Evolutionary conservation across 2,888 invertebrate species (phyloP).

Genomic region (Exocentrus adspersus): DNA sequence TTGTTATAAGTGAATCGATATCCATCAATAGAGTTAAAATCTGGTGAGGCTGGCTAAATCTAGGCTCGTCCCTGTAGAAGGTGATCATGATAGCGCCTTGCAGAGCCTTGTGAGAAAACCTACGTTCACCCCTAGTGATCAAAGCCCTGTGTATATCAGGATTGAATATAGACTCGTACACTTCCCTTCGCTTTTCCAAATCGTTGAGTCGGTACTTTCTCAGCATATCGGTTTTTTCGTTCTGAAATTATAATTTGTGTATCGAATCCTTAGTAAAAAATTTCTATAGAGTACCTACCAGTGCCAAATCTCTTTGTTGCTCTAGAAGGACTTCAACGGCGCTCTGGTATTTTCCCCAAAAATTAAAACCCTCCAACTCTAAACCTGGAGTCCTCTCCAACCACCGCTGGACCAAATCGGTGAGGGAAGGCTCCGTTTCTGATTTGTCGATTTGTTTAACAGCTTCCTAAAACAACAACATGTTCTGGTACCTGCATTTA

Average conservation of each 20-base stretch:
- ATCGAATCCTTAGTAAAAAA: no score
- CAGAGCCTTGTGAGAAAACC: constrained; percentile 89
- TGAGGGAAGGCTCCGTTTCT: constrained; percentile 85
- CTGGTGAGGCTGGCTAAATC: constrained; percentile 98
- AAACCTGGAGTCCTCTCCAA: constrained; percentile 94
- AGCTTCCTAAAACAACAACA: no score
- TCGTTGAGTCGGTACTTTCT: constrained; percentile 76
- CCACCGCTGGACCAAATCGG: constrained; percentile 91
- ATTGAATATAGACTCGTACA: constrained; percentile 92
- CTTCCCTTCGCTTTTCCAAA: constrained; percentile 81
- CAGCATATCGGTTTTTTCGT: constrained; percentile 49
- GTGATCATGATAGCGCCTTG: constrained; percentile 98
- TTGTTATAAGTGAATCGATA: constrained; percentile 96
- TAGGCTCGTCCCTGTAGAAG: constrained; percentile 95
- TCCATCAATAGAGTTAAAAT: constrained; percentile 95
- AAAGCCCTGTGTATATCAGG: constrained; percentile 84
- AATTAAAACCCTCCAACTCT: constrained; percentile 85
- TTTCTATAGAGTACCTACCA: constrained; percentile 67
- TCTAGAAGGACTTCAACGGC: constrained; percentile 78
- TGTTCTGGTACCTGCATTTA: no score
- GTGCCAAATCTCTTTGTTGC: constrained; percentile 73
- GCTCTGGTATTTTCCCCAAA: constrained; percentile 90
- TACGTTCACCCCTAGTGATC: constrained; percentile 84
- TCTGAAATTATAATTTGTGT: no score
- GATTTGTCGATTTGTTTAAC: constrained; percentile 71